phyloP scores from a whole-genome alignment of 2,888 invertebrate species.

The Cyclophora punctaria region DNA sequence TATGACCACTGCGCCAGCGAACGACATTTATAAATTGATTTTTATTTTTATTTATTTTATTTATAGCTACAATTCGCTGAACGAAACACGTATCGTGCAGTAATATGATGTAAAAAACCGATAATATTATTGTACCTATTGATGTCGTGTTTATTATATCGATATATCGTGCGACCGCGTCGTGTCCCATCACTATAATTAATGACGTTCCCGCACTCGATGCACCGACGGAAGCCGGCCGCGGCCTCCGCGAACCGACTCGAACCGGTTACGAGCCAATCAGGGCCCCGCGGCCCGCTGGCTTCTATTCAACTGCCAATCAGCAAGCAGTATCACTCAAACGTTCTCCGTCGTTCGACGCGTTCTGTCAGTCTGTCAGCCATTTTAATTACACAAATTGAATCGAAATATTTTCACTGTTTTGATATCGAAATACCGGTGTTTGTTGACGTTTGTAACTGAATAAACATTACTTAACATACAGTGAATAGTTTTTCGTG shows the following conservation, averaged over 20 bases:
- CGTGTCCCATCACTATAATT: constrained; percentile 45
- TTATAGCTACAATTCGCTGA: no score
- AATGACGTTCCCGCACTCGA: constrained; percentile 33
- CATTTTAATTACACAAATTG: background rate
- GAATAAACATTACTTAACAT: background rate
- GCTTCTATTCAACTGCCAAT: constrained; percentile 64
- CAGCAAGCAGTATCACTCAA: constrained; percentile 57
- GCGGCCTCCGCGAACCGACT: constrained; percentile 60
- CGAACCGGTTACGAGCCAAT: constrained; percentile 64
- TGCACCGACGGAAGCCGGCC: constrained; percentile 64
- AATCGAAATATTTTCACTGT: constrained; percentile 26
- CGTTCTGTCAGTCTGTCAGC: constrained; percentile 20
- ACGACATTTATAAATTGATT: no score
- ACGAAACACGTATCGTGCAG: no score
- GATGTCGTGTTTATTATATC: constrained; percentile 6
- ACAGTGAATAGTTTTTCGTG: constrained; percentile 18
- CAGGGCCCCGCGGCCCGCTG: constrained; percentile 49
- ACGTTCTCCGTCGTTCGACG: constrained; percentile 36
- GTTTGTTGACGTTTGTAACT: background rate
- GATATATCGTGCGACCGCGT: constrained; percentile 15
- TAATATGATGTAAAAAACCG: background rate
- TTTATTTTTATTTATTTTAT: no score
- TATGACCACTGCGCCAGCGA: constrained; percentile 1
- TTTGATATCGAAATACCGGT: constrained; percentile 19
- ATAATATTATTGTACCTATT: background rate